A percentile compares a stretch with the other conserved stretches of the same genome.
These are phyloP conservation scores for Habropoda laboriosa DNA, from an alignment of 1,140 invertebrate genomes.

Conservation along the genomic window DNA sequence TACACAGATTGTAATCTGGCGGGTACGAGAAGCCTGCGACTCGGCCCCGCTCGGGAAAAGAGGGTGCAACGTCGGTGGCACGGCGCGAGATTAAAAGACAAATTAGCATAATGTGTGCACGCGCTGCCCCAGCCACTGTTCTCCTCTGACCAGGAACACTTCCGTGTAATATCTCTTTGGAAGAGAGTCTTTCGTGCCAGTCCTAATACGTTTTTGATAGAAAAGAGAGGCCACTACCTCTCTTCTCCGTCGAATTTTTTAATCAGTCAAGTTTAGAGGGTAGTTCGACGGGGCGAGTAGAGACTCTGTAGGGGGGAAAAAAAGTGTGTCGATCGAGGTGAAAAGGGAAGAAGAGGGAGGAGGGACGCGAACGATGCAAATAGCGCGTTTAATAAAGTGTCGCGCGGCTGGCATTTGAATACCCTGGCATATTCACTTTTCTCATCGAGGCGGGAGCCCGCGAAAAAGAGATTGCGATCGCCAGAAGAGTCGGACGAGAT, in stretches of 20 bases:
- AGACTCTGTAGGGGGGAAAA: constrained; percentile 12
- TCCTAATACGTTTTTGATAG: constrained; percentile 4
- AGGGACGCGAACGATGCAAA: constrained; percentile 69
- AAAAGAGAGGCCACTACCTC: too few relatives aligned
- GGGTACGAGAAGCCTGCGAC: constrained; percentile 25
- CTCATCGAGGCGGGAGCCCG: constrained; percentile 63
- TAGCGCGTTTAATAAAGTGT: constrained; percentile 80
- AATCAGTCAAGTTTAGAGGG: constrained; percentile 51
- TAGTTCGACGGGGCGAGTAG: constrained; percentile 49
- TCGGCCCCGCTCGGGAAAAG: constrained; percentile 52
- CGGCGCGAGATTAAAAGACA: constrained; percentile 74
- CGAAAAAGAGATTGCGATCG: constrained; percentile 32
- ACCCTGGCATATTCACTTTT: constrained; percentile 80
- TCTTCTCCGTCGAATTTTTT: constrained; percentile 57
- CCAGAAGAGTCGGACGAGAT: neutral
- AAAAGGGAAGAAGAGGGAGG: constrained; percentile 28
- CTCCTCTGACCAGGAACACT: constrained; percentile 32
- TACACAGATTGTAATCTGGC: constrained; percentile 57
- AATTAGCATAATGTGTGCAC: constrained; percentile 77
- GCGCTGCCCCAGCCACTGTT: constrained; percentile 44
- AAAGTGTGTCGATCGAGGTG: constrained; percentile 47
- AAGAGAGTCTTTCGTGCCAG: neutral
- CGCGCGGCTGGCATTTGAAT: constrained; percentile 77
- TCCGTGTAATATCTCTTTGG: constrained; percentile 42
- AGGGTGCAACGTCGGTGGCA: constrained; percentile 58